A percentile compares a stretch with the other conserved stretches of the same genome.
These are phyloP conservation scores for Carettochelys insculpta DNA, from an alignment of 2,113 vertebrate genomes.

Conservation along the genomic window DNA sequence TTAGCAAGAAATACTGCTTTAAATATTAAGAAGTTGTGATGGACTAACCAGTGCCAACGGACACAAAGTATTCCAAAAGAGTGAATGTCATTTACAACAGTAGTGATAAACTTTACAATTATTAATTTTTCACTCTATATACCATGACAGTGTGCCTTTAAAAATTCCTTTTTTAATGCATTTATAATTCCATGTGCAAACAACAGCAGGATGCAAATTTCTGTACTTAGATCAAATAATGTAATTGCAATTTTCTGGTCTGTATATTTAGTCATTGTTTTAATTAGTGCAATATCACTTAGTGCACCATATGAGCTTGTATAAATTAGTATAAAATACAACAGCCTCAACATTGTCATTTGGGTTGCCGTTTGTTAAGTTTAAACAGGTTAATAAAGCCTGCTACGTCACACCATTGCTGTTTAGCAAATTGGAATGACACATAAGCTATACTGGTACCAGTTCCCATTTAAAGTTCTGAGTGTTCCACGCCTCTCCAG, in stretches of 20 bases:
- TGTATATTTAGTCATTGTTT: no score
- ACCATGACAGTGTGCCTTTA: not conserved
- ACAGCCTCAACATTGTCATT: not conserved
- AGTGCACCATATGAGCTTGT: not conserved
- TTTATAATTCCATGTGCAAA: not conserved
- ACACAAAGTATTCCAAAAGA: not conserved
- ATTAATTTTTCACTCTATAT: constrained; percentile 34
- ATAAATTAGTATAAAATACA: not conserved
- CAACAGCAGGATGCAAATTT: constrained; percentile 9
- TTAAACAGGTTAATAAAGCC: not conserved
- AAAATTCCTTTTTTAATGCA: constrained; percentile 21
- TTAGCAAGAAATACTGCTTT: not conserved
- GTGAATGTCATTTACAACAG: not conserved
- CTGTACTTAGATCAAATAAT: not conserved
- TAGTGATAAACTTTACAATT: not conserved
- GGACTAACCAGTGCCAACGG: not conserved
- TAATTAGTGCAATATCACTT: not conserved
- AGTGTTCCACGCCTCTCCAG: not conserved
- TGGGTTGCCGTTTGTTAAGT: not conserved
- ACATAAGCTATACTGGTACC: accelerated
- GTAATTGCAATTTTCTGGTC: no score
- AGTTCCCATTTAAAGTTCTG: not conserved
- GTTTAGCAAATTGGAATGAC: not conserved
- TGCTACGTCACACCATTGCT: not conserved
- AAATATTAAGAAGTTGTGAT: not conserved